Evolutionary conservation across 2,113 vertebrate species (phyloP).

Genomic region (Orthonyx spaldingii): DNA sequence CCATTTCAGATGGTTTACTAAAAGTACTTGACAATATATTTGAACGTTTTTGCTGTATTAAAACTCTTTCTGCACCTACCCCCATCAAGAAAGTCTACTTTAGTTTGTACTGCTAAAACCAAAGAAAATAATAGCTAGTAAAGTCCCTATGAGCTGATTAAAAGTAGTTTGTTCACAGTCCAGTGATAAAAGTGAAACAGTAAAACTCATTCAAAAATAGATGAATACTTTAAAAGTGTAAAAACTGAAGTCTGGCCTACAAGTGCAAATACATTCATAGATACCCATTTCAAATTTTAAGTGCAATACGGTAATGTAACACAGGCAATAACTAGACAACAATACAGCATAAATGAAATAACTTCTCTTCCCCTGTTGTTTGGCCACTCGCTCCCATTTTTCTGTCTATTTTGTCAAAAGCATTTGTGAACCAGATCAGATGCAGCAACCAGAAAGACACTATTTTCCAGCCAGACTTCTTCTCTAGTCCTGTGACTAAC

Average conservation of each 20-base stretch:
- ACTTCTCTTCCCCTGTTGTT: not conserved
- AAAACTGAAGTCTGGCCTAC: not conserved
- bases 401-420: not conserved
- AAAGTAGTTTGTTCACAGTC: not conserved
- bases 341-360: not conserved
- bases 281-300: not conserved
- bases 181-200: not conserved
- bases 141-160: not conserved
- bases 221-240: not conserved
- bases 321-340: not conserved
- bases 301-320: not conserved
- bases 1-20: not conserved
- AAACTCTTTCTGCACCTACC: not conserved
- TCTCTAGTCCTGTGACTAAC: not conserved
- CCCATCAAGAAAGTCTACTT: not conserved
- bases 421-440: not conserved
- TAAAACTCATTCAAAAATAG: not conserved
- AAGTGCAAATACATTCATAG: not conserved
- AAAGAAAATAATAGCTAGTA: not conserved
- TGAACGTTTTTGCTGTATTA: fast-evolving
- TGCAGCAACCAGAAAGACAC: not conserved
- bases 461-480: not conserved
- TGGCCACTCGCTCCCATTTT: not conserved
- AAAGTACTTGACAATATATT: not conserved
- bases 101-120: not conserved